Percentiles rank a stretch among this genome's conserved stretches.
phyloP scores from a whole-genome alignment of 2,113 vertebrate species.

The Alectura lathami region DNA sequence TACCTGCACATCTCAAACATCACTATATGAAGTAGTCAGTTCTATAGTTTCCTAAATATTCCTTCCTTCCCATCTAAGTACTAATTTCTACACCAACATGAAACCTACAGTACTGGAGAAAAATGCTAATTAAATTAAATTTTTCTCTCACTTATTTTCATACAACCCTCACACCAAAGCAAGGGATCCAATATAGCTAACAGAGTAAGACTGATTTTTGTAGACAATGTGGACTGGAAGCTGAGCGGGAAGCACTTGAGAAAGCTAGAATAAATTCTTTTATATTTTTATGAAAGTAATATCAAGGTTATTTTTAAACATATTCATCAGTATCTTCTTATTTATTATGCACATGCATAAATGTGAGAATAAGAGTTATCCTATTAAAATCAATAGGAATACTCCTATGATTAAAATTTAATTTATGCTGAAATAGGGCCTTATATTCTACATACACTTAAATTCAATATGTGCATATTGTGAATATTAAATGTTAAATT shows the following conservation, averaged over 20 bases:
- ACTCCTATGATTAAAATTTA: slow-evolving; percentile 50
- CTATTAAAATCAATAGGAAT: slow-evolving; percentile 34
- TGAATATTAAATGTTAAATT: slow-evolving; percentile 69
- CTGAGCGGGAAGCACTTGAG: background rate
- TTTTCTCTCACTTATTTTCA: background rate
- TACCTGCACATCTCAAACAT: background rate
- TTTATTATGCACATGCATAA: slow-evolving; percentile 37
- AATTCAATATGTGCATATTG: slow-evolving; percentile 63
- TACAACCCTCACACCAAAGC: background rate
- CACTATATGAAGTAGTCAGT: background rate
- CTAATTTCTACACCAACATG: background rate
- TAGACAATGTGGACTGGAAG: background rate
- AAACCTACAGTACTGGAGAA: background rate
- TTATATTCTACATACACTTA: slow-evolving; percentile 30
- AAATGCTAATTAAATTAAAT: background rate
- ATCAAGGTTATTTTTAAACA: background rate
- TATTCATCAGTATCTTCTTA: background rate
- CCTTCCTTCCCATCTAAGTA: background rate
- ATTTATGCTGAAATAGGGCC: slow-evolving; percentile 32
- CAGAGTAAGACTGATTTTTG: background rate
- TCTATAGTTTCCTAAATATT: background rate
- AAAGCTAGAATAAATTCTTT: background rate
- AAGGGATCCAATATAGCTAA: background rate
- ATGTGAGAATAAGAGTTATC: background rate
- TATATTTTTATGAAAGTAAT: background rate